Evolutionary conservation across 2,888 invertebrate species (phyloP).

Genomic region (Mimachlamys varia): DNA sequence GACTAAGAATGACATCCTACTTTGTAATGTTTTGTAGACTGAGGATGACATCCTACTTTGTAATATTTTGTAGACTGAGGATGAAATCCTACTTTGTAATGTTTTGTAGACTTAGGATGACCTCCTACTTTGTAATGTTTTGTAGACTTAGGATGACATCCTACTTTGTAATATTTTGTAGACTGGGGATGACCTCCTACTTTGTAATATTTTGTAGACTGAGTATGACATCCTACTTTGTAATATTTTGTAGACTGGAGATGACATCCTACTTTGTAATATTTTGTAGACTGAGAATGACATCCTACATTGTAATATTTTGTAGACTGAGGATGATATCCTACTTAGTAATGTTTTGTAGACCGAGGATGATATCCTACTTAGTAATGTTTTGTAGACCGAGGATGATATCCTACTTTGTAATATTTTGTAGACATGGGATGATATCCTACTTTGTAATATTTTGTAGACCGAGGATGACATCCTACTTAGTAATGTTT

Average conservation of each 20-base stretch:
- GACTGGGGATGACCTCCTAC: slow-evolving; percentile 95
- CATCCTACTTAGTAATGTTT: slow-evolving; percentile 89
- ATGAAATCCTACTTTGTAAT: slow-evolving; percentile 94
- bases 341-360: slow-evolving; percentile 86
- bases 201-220: slow-evolving; percentile 85
- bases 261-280: slow-evolving; percentile 94
- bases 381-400: slow-evolving; percentile 86
- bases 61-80: slow-evolving; percentile 86
- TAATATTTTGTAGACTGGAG: slow-evolving; percentile 86
- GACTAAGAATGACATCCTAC: slow-evolving; percentile 95
- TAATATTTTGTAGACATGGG: slow-evolving; percentile 86
- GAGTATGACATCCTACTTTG: slow-evolving; percentile 96
- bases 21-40: slow-evolving; percentile 85
- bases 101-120: slow-evolving; percentile 90
- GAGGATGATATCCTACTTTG: slow-evolving; percentile 96
- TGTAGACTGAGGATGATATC: slow-evolving; percentile 94
- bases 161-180: slow-evolving; percentile 85
- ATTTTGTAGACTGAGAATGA: slow-evolving; percentile 90
- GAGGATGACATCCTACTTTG: slow-evolving; percentile 96
- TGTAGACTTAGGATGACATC: slow-evolving; percentile 94
- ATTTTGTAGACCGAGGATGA: slow-evolving; percentile 90
- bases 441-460: slow-evolving; percentile 94
- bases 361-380: slow-evolving; percentile 95
- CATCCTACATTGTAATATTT: slow-evolving; percentile 88
- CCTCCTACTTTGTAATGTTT: slow-evolving; percentile 88